Evolutionary conservation across 2,797 vertebrate genomes (phyloP), one percentile per base, ranked within the genome.

Genomic region (Ctenochaetus hawaiiensis): DNA sequence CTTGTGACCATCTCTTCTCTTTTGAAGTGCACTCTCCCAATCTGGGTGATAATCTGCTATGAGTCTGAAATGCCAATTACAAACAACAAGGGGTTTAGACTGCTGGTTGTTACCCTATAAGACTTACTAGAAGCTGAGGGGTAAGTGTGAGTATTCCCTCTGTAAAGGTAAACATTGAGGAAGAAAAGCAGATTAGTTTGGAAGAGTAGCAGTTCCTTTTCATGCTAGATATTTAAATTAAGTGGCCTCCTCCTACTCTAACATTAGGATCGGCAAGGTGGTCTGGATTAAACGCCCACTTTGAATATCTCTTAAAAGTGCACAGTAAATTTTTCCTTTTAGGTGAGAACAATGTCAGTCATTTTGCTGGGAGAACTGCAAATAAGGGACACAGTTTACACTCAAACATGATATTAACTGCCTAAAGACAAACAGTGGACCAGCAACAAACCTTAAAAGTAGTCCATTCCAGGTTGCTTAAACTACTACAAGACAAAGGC

Each of bases 21-120:
- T 94, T 94, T 93, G 90, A 93, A 93, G 83, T 83, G 44, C 84
- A 87, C 80, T 72, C 82, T 87, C 74, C 80, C 77, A 90, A 91
- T 91, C 88, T 90, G 86, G 84, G 92, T 75, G 92, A 91, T 94
- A 94, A 95, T 93, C 93, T 94, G 89, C 88, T 56, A 90, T 90
- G 92, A 92, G 82, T 90, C 89, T 72, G 88, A 94, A 91, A 93
- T 93, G 91, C 87, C 88, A 92, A 91, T 95, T 93, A 94, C 84
- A 86, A 89, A 89, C 90, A 89, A 90, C 89, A 69, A 89, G 80
- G 73, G 88, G 82, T 88, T 91, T 90, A 81, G 75, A 74, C 20
- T 53, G 44, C 71, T 78, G 67, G 83, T 86, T 84, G 84, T 78
- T 91, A 88, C 78, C 72, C 56, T 60, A 23, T 68, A 72, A 83